These are phyloP conservation scores for Pseudobourletiella spinata DNA, from an alignment of 1,140 invertebrate genomes.

Conservation along the genomic window DNA sequence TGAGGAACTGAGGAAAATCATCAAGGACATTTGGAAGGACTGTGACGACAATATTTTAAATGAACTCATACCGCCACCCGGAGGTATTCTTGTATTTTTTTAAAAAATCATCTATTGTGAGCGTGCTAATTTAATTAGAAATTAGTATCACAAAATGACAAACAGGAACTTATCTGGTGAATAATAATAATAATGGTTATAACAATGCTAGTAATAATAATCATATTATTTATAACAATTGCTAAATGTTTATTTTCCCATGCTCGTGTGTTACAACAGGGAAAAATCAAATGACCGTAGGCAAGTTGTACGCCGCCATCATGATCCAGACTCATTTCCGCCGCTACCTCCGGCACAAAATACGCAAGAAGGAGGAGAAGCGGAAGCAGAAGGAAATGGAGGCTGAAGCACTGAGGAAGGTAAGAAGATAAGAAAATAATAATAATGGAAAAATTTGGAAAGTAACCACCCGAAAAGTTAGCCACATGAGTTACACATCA, in stretches of 20 bases:
- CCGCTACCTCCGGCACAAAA: slow-evolving; percentile 59
- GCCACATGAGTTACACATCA: too few relatives aligned
- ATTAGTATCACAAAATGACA: too few relatives aligned
- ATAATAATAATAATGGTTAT: too few relatives aligned
- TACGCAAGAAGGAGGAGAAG: neutral
- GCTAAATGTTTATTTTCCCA: neutral
- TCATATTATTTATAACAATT: neutral
- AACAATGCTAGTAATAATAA: too few relatives aligned
- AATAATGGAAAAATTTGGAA: too few relatives aligned
- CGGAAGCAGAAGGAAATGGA: neutral
- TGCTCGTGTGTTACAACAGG: neutral
- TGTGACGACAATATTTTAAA: slow-evolving; percentile 91
- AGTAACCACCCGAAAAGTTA: too few relatives aligned
- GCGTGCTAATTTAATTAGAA: too few relatives aligned
- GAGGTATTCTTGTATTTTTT: slow-evolving; percentile 45
- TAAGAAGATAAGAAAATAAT: too few relatives aligned
- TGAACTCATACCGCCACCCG: slow-evolving; percentile 96
- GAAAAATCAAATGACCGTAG: slow-evolving; percentile 80
- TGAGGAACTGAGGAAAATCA: slow-evolving; percentile 84
- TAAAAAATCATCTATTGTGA: neutral
- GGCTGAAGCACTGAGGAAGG: neutral
- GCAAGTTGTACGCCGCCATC: slow-evolving; percentile 99
- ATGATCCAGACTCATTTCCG: slow-evolving; percentile 99
- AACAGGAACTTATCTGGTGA: too few relatives aligned
- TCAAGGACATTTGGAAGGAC: slow-evolving; percentile 98